Evolutionary conservation across 2,888 invertebrate species (phyloP), one percentile per base, ranked within the genome.

Genomic region (Lycia hirtaria): DNA sequence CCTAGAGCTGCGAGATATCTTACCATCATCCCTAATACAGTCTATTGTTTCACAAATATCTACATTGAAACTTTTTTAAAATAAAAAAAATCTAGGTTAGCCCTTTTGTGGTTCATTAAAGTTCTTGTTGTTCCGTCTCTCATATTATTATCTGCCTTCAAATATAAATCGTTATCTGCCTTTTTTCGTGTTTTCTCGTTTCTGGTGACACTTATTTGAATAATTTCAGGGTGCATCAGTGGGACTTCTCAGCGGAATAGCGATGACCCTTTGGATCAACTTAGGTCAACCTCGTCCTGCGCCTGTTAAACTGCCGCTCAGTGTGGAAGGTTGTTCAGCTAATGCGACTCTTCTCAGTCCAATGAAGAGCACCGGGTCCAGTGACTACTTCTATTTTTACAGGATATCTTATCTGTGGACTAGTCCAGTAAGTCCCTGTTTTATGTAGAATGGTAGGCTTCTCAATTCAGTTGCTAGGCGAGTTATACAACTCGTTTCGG

Each of bases 221-320:
- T 52, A 53, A 19, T 83, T 86, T 5, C 83, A 95, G 94, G 97
- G 97, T 22, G 95, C 94, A 0, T 87, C 96, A 7, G 72, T 90
- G 9, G 97, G 95, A 0, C 83, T 96, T 1, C 43, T 94, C 0
- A 72, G 87, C 4, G 95, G 96, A 0, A 89, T 98, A 58, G 84
- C 92, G 0, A 75, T 96, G 49, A 94, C 95, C 1, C 89, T 97
- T 38, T 97, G 97, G 96, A 95, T 97, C 65, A 97, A 96, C 47
- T 96, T 98, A 78, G 97, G 97, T 0, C 94, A 94, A 3, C 95
- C 97, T 0, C 95, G 95, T 67, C 96, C 96, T 0, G 80, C 92
- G 0, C 77, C 93, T 0, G 80, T 83, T 4, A 89, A 83, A 43
- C 75, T 96, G 35, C 93, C 94, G 0, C 88, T 94, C 35, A 92